Evolutionary conservation across 2,888 invertebrate genomes (phyloP).

Genomic region (Pristionchus exspectatus): DNA sequence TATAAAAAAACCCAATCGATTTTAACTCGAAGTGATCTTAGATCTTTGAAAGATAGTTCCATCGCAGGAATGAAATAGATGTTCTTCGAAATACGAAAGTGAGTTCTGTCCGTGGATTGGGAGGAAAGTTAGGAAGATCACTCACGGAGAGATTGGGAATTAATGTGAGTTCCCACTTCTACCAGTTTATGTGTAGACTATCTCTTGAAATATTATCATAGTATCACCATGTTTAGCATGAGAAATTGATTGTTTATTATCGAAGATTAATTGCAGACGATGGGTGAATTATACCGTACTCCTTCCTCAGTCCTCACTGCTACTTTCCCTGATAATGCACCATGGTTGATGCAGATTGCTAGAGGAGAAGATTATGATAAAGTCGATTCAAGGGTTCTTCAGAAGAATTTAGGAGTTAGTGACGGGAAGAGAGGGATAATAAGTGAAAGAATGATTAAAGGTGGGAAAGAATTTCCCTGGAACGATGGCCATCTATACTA

Average conservation of each 20-base stretch:
- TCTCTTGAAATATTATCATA: too few species aligned
- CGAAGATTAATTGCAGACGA: conserved; percentile 80
- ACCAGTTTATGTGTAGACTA: too few species aligned
- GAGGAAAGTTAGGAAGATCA: conserved; percentile 96
- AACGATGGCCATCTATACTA: conserved; percentile 85
- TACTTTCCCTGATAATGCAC: conserved; percentile 65
- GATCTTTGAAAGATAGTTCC: background rate
- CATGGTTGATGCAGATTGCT: conserved; percentile 64
- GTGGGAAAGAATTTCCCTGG: conserved; percentile 91
- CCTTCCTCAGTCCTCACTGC: conserved; percentile 54
- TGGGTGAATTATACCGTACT: conserved; percentile 88
- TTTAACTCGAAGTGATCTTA: background rate
- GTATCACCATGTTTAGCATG: background rate
- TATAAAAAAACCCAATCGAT: background rate
- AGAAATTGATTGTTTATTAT: background rate
- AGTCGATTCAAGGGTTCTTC: conserved; percentile 88
- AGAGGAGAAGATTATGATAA: conserved; percentile 86
- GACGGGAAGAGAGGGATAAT: background rate
- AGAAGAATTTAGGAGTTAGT: conserved; percentile 92
- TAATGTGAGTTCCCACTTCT: conserved; percentile 47
- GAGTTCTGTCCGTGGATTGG: conserved; percentile 91
- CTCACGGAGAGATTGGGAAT: conserved; percentile 86
- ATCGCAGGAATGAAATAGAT: conserved; percentile 65
- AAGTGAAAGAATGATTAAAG: background rate
- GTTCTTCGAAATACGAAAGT: conserved; percentile 87